These are phyloP conservation scores for Rhagophthalmus giganteus DNA, from an alignment of 2,888 invertebrate species.

Conservation along the genomic window DNA sequence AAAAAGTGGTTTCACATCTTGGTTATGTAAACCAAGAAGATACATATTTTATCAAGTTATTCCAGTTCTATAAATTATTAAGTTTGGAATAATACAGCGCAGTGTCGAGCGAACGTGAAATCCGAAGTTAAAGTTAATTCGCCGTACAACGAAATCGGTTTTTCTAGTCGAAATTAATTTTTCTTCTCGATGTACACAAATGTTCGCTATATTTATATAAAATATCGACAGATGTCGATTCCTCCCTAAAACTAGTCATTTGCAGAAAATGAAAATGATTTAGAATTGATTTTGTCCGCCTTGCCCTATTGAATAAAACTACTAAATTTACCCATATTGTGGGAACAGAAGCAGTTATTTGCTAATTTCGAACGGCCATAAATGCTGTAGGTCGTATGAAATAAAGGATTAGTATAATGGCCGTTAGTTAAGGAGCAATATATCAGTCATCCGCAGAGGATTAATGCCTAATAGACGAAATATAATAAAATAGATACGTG, in stretches of 20 bases:
- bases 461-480: slow-evolving; percentile 21
- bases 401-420: slow-evolving; percentile 22
- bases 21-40: slow-evolving; percentile 34
- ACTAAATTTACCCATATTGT: slow-evolving; percentile 6
- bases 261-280: too few relatives aligned
- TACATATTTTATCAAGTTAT: slow-evolving; percentile 39
- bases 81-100: slow-evolving; percentile 35
- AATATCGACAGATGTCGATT: too few relatives aligned
- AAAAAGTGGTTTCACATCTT: slow-evolving; percentile 28
- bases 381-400: not conserved
- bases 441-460: not conserved
- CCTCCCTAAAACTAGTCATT: too few relatives aligned
- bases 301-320: slow-evolving; percentile 2
- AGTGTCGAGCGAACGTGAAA: slow-evolving; percentile 19
- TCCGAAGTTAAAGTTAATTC: too few relatives aligned
- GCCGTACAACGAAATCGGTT: too few relatives aligned
- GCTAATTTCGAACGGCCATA: not conserved
- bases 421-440: slow-evolving; percentile 1
- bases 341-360: not conserved
- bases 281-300: too few relatives aligned
- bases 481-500: slow-evolving; percentile 27
- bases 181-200: too few relatives aligned
- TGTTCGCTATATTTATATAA: too few relatives aligned
- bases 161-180: too few relatives aligned
- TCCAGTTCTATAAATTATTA: slow-evolving; percentile 38